These are phyloP conservation scores for Chaetura pelagica DNA, from an alignment of 2,113 vertebrate species.

Conservation along the genomic window DNA sequence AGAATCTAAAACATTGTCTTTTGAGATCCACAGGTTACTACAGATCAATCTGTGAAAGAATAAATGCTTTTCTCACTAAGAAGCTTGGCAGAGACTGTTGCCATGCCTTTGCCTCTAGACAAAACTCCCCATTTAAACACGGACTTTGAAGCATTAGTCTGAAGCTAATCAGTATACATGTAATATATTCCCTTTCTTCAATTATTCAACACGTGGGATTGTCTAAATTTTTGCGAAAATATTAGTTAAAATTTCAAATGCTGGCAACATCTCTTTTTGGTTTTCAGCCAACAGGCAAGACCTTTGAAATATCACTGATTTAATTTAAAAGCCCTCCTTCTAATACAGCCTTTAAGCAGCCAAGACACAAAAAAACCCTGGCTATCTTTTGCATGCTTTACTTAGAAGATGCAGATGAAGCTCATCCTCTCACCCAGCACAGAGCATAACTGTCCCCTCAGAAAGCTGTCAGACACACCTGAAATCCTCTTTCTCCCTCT, in stretches of 20 bases:
- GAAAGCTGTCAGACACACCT: not conserved
- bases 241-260: not conserved
- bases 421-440: accelerated
- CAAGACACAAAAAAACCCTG: not conserved
- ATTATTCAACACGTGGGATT: not conserved
- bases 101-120: not conserved
- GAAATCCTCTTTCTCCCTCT: not conserved
- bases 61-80: not conserved
- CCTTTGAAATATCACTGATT: not conserved
- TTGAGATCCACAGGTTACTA: not conserved
- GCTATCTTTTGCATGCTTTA: not conserved
- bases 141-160: not conserved
- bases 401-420: not conserved
- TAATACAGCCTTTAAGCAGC: not conserved
- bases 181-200: not conserved
- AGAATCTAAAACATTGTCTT: not conserved
- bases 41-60: not conserved
- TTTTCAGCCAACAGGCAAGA: not conserved
- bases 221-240: not conserved
- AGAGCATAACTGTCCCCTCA: accelerated
- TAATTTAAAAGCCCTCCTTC: not conserved
- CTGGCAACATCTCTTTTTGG: not conserved
- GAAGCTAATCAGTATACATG: not conserved
- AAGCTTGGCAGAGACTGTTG: not conserved
- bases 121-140: not conserved